These are phyloP conservation scores for Otolemur garnettii DNA, from an alignment of 2,113 vertebrate genomes.

Conservation along the genomic window DNA sequence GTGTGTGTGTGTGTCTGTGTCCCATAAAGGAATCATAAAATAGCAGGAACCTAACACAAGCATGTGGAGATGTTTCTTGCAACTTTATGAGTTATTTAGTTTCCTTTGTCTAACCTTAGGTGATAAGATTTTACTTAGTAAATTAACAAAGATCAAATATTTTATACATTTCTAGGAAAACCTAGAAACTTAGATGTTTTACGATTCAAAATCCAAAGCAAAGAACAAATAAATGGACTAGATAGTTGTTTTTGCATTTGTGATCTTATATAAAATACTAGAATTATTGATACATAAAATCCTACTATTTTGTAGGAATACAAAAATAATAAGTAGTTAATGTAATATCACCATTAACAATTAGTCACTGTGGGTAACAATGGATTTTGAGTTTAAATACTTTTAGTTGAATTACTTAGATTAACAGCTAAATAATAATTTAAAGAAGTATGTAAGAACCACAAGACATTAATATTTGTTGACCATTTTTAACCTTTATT, in stretches of 20 bases:
- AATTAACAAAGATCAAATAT: neutral
- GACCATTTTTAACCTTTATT: neutral
- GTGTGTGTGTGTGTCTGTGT: neutral
- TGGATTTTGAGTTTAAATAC: neutral
- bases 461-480: neutral
- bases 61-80: neutral
- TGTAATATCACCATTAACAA: neutral
- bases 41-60: neutral
- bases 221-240: conserved; percentile 17
- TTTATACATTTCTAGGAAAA: conserved; percentile 50
- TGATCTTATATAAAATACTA: neutral
- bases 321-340: neutral
- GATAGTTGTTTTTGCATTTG: conserved; percentile 38
- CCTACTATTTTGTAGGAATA: neutral
- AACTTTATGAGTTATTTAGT: neutral
- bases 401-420: neutral
- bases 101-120: neutral
- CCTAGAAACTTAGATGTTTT: conserved; percentile 53
- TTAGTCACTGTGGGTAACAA: neutral
- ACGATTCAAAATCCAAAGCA: conserved; percentile 65
- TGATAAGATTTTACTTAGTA: conserved; percentile 22
- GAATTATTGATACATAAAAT: neutral
- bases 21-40: neutral
- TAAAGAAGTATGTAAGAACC: neutral
- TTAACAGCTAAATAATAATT: neutral